These are phyloP conservation scores for Colistium nudipinnis DNA, from an alignment of 2,113 vertebrate genomes.

Conservation along the genomic window DNA sequence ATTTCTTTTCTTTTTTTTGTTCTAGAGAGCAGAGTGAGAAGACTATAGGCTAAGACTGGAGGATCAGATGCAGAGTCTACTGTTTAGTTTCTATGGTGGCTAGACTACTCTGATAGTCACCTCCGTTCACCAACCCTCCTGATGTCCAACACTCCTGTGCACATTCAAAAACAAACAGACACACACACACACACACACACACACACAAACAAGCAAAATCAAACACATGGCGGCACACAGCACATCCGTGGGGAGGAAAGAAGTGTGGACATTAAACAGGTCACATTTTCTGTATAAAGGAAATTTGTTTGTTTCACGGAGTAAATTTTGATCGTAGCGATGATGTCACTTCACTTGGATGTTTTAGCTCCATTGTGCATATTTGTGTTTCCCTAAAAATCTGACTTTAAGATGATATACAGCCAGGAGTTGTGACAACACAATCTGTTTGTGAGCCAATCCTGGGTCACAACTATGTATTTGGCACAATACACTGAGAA, in stretches of 20 bases:
- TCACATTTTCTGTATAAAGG: slow-evolving; percentile 24
- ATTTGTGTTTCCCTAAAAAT: slow-evolving; percentile 26
- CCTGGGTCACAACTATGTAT: background rate
- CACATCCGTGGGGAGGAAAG: slow-evolving; percentile 63
- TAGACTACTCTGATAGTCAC: slow-evolving; percentile 88
- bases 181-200: slow-evolving; percentile 50
- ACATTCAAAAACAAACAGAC: slow-evolving; percentile 83
- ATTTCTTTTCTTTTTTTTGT: slow-evolving; percentile 23
- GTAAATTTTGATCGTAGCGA: slow-evolving; percentile 9
- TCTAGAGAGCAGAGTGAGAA: slow-evolving; percentile 82
- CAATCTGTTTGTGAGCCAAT: background rate
- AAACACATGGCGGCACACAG: slow-evolving; percentile 76
- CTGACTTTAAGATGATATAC: background rate
- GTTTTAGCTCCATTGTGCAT: background rate
- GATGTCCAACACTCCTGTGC: slow-evolving; percentile 85
- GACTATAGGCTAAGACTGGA: slow-evolving; percentile 82
- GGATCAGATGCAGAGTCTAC: slow-evolving; percentile 83
- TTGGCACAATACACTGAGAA: background rate
- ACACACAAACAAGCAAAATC: slow-evolving; percentile 81
- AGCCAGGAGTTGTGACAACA: background rate
- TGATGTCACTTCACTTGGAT: background rate
- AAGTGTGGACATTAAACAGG: slow-evolving; percentile 72
- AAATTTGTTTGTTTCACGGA: slow-evolving; percentile 3
- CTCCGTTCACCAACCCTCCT: slow-evolving; percentile 84
- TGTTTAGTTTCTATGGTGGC: slow-evolving; percentile 83